Conservation (phyloP, 2,113 vertebrate genomes). For the Pelmatolapia mariae region DNA sequence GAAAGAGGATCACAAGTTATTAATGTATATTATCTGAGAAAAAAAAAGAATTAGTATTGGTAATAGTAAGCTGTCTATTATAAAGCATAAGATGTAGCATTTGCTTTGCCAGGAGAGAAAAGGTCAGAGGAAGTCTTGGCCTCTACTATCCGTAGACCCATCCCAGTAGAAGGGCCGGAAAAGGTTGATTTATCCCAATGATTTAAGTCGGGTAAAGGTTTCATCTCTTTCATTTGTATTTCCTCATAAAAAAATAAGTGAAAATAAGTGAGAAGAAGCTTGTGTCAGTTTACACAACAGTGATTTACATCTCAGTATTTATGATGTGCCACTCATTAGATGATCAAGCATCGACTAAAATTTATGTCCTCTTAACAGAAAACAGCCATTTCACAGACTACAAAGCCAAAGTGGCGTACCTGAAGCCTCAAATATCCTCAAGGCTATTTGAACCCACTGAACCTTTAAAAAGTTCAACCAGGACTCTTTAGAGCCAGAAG, state of each 20-base stretch:
- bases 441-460: conserved; percentile 38
- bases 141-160: background rate
- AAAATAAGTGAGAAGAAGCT: background rate
- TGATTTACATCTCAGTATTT: background rate
- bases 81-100: background rate
- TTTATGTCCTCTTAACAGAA: conserved; percentile 2
- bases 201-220: background rate
- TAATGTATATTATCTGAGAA: background rate
- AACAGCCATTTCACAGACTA: conserved; percentile 5
- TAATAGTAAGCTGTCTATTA: background rate
- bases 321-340: background rate
- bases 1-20: background rate
- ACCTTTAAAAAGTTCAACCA: conserved; percentile 7
- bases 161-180: background rate
- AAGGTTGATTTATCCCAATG: background rate
- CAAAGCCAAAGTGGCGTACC: conserved; percentile 16
- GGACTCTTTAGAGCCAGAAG: background rate
- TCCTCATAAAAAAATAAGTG: background rate
- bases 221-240: background rate
- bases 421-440: background rate
- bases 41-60: background rate
- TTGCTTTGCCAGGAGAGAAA: background rate
- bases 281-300: background rate
- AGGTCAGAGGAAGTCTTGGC: background rate
- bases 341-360: background rate